Evolutionary conservation across 2,113 vertebrate genomes (phyloP).

Genomic region (Lamprologus callipterus): DNA sequence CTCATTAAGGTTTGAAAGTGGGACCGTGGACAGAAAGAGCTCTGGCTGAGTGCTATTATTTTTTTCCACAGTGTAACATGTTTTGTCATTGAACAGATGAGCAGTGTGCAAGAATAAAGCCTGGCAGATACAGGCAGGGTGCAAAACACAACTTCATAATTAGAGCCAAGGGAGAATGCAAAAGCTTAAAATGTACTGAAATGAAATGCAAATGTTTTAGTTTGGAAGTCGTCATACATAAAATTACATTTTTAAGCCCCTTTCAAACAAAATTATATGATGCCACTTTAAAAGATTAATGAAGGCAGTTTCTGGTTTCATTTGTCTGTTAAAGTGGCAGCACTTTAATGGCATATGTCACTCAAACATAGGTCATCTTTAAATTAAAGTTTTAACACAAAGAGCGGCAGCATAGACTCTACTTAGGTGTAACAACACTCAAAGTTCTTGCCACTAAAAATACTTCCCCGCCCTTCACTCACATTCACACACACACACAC

Average conservation of each 20-base stretch:
- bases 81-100: background rate
- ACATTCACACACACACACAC: background rate
- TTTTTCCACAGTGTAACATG: background rate
- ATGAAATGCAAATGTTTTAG: background rate
- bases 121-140: background rate
- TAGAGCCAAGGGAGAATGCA: background rate
- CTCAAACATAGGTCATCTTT: background rate
- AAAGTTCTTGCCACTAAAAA: background rate
- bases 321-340: background rate
- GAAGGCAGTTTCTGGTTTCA: background rate
- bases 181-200: background rate
- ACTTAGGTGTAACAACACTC: background rate
- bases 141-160: background rate
- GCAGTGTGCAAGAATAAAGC: background rate
- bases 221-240: background rate
- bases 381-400: background rate
- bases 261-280: background rate
- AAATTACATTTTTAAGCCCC: background rate
- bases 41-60: background rate
- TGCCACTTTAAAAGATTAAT: background rate
- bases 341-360: background rate
- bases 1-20: background rate
- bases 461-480: background rate
- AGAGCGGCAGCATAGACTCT: background rate
- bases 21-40: background rate